Base-by-base conservation (phyloP, 2,888 invertebrate species). In the Cephus spinipes region DNA sequence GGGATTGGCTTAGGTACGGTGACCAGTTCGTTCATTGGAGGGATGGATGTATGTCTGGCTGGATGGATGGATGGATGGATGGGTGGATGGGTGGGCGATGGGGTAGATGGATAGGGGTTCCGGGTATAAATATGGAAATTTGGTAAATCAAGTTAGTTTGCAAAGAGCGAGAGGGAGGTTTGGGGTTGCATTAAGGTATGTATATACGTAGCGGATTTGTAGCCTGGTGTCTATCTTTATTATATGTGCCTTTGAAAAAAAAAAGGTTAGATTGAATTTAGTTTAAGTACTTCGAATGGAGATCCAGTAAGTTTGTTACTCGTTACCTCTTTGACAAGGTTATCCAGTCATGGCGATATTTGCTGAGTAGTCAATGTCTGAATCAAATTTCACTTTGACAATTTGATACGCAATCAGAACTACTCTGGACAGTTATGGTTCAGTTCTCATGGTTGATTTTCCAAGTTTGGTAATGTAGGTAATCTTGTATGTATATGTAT, bases 41-140 rank as follows among this genome's bases (percentile, higher is more conserved):
- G 40, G 40, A 40, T 40, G 40, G 69, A 15, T 32, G 69, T 12
- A 15, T 32, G 69, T 12, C n/a, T 69, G 69, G 30, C 12, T 69
- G 69, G 69, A 32, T 69, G 69, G 69, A 69, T 69, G 69, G 69
- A 32, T 69, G 69, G 69, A 69, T 69, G 15, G 11, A 35, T 36
- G 36, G 69, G n/a, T 69, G 69, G 69, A 69, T 69, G 69, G 69
- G n/a, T 69, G 69, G 69, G 12, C 11, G 12, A 36, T 36, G 36
- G 69, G 69, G 31, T 31, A 31, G 69, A 69, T 69, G 30, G 69
- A 69, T 69, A 80, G 75, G 78, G 77, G 73, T 78, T 77, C 81
- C 75, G 77, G 84, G 83, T 85, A 88, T 87, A 88, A 88, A 88
- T 88, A 88, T 88, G 88, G 86, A 87, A 87, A 87, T 88, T 88